phyloP scores from a whole-genome alignment of 2,113 vertebrate genomes.

The Thamnaconus septentrionalis region DNA sequence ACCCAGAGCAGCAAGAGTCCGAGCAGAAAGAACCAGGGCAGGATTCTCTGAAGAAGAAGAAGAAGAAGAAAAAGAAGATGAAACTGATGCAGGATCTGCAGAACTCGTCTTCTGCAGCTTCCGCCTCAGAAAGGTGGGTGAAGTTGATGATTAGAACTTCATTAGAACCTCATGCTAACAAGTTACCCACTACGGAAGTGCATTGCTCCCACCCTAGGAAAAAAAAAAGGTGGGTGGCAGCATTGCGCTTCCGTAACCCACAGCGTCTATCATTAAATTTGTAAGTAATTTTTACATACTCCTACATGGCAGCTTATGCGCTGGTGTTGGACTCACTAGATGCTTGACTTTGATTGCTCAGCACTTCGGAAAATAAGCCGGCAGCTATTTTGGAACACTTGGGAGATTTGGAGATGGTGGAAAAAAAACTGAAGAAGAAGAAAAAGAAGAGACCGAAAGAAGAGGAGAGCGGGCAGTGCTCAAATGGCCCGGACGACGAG shows the following conservation, averaged over 20 bases:
- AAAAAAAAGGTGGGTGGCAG: too few relatives aligned
- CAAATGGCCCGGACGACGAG: slow-evolving; percentile 7
- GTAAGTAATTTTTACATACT: too few relatives aligned
- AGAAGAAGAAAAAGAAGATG: slow-evolving; percentile 51
- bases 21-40: slow-evolving; percentile 8
- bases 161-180: too few relatives aligned
- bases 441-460: slow-evolving; percentile 60
- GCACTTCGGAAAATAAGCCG: neutral
- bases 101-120: neutral
- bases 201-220: too few relatives aligned
- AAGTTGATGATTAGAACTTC: too few relatives aligned
- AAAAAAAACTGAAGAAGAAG: slow-evolving; percentile 63
- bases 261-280: too few relatives aligned
- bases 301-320: too few relatives aligned
- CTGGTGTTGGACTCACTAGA: too few relatives aligned
- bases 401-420: slow-evolving; percentile 17
- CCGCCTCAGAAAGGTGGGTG: slow-evolving; percentile 59
- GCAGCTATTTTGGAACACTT: neutral
- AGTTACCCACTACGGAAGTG: too few relatives aligned
- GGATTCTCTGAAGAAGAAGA: slow-evolving; percentile 57
- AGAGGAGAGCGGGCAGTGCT: slow-evolving; percentile 34
- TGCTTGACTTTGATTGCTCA: too few relatives aligned
- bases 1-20: neutral
- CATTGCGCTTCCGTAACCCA: too few relatives aligned
- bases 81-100: slow-evolving; percentile 36